These are phyloP conservation scores for Andricus curvator DNA, from an alignment of 2,888 invertebrate genomes.

Conservation along the genomic window DNA sequence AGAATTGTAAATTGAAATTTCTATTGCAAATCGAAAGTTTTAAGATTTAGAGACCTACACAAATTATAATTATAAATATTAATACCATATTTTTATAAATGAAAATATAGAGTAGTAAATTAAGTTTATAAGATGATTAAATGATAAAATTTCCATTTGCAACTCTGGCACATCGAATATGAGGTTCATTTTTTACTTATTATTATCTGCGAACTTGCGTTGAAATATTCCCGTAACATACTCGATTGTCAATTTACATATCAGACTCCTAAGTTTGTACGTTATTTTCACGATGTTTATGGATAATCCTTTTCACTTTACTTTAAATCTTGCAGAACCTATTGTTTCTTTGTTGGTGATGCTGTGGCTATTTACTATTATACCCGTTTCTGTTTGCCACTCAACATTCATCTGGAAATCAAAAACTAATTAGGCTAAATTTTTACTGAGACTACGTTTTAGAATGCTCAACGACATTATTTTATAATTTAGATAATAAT, in stretches of 20 bases:
- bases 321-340: constrained; percentile 18
- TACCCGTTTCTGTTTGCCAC: background rate
- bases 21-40: background rate
- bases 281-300: constrained; percentile 10
- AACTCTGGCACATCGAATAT: background rate
- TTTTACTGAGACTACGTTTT: background rate
- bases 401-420: constrained; percentile 6
- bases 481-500: no score
- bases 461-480: no score
- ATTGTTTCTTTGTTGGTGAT: constrained; percentile 39
- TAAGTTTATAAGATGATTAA: background rate
- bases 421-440: background rate
- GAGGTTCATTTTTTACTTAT: constrained; percentile 16
- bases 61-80: no score
- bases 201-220: constrained; percentile 32
- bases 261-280: background rate
- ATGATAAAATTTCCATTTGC: constrained; percentile 23
- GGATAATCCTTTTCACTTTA: constrained; percentile 7
- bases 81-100: no score
- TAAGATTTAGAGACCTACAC: background rate
- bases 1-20: background rate
- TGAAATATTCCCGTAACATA: background rate
- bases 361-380: constrained; percentile 30
- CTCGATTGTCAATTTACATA: background rate
- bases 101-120: background rate